A percentile compares a stretch with the other conserved stretches of the same genome.
These are phyloP conservation scores for Benthosema pterotum DNA, from an alignment of 2,797 vertebrate species.

Conservation along the genomic window DNA sequence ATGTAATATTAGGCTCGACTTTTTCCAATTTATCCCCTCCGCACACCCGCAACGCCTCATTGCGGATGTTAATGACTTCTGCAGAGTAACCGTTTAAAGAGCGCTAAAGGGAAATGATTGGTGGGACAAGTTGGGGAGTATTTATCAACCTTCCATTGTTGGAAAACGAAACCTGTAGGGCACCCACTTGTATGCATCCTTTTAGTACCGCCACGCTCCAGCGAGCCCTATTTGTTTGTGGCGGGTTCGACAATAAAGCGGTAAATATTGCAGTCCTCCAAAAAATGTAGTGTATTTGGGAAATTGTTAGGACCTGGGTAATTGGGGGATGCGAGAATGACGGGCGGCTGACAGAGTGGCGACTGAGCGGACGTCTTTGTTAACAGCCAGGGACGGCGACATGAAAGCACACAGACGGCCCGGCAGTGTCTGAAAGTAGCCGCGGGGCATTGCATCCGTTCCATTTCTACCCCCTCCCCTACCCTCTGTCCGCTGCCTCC, in stretches of 20 bases:
- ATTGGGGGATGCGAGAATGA: constrained; percentile 15
- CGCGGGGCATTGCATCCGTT: constrained; percentile 50
- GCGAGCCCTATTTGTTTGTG: constrained; percentile 31
- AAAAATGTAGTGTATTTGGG: not conserved
- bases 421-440: constrained; percentile 72
- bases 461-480: constrained; percentile 31
- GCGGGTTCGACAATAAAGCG: constrained; percentile 30
- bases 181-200: constrained; percentile 29
- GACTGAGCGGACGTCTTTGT: constrained; percentile 53
- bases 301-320: constrained; percentile 23
- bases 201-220: constrained; percentile 9
- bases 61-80: constrained; percentile 76
- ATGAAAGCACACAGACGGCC: constrained; percentile 56
- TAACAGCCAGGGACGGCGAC: constrained; percentile 51
- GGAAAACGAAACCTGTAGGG: constrained; percentile 48
- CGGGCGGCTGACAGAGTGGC: constrained; percentile 21
- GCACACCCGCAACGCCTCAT: constrained; percentile 65
- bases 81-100: constrained; percentile 73
- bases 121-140: constrained; percentile 48
- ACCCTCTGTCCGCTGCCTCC: constrained; percentile 28
- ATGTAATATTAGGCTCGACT: constrained; percentile 61
- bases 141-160: constrained; percentile 61
- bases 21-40: constrained; percentile 70
- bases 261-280: constrained; percentile 22
- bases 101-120: constrained; percentile 66